phyloP scores from a whole-genome alignment of 2,113 vertebrate species.

The Leptodactylus fuscus region DNA sequence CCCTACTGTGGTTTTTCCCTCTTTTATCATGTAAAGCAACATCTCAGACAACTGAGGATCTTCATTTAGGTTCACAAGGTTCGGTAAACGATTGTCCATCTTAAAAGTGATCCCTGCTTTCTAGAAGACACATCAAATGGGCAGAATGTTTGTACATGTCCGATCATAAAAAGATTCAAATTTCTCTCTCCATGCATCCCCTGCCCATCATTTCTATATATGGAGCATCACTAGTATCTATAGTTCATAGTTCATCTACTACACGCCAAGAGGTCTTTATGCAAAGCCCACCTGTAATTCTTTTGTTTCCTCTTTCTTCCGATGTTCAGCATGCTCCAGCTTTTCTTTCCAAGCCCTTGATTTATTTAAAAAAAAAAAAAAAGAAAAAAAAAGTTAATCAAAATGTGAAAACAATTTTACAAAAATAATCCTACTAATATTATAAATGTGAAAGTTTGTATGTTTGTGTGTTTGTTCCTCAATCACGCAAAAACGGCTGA shows the following conservation, averaged over 20 bases:
- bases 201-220: too few relatives aligned
- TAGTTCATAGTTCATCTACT: neutral
- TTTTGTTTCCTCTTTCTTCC: slow-evolving; percentile 88
- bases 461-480: too few relatives aligned
- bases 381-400: too few relatives aligned
- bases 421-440: too few relatives aligned
- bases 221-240: too few relatives aligned
- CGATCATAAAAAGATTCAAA: too few relatives aligned
- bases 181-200: too few relatives aligned
- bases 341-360: slow-evolving; percentile 91
- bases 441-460: too few relatives aligned
- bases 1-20: slow-evolving; percentile 90
- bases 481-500: too few relatives aligned
- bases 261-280: neutral
- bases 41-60: slow-evolving; percentile 97
- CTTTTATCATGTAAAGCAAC: slow-evolving; percentile 94
- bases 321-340: slow-evolving; percentile 87
- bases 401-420: too few relatives aligned
- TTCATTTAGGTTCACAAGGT: slow-evolving; percentile 94
- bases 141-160: neutral
- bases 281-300: slow-evolving; percentile 83
- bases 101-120: slow-evolving; percentile 91
- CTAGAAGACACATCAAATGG: slow-evolving; percentile 67
- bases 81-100: slow-evolving; percentile 90
- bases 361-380: slow-evolving; percentile 1